Evolutionary conservation across 2,888 invertebrate species (phyloP).

Genomic region (Apotomis betuletana): DNA sequence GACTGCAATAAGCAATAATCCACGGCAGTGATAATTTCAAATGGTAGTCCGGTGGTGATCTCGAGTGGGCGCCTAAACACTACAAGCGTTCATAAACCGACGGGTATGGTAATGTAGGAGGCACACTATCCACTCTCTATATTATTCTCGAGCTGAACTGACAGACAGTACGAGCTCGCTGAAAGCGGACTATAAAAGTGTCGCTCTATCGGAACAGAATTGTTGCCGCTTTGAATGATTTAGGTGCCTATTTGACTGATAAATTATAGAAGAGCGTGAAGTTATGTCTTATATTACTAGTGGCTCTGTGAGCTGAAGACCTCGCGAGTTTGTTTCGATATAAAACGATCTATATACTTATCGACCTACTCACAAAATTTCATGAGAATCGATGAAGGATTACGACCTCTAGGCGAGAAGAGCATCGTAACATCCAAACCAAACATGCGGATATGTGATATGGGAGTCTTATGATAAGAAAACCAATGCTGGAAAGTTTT

Average conservation of each 20-base stretch:
- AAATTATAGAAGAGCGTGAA: slow-evolving; percentile 6
- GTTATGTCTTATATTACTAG: background rate
- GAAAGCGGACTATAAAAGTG: slow-evolving; percentile 55
- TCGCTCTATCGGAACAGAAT: slow-evolving; percentile 36
- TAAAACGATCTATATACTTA: too few relatives aligned
- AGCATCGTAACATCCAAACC: too few relatives aligned
- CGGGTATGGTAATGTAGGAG: slow-evolving; percentile 77
- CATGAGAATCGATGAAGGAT: too few relatives aligned
- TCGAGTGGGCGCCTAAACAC: slow-evolving; percentile 82
- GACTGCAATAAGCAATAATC: slow-evolving; percentile 73
- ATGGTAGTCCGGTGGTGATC: slow-evolving; percentile 63
- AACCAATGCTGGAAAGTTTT: too few relatives aligned
- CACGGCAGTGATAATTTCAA: slow-evolving; percentile 77
- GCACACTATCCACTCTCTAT: slow-evolving; percentile 64
- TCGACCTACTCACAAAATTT: too few relatives aligned
- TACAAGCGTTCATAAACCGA: slow-evolving; percentile 77
- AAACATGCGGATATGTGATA: too few relatives aligned
- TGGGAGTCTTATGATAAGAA: too few relatives aligned
- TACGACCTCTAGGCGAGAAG: too few relatives aligned
- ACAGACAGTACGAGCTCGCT: slow-evolving; percentile 62
- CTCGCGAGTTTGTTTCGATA: too few relatives aligned
- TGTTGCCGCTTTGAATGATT: slow-evolving; percentile 34
- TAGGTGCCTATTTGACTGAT: slow-evolving; percentile 19
- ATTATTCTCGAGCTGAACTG: slow-evolving; percentile 63
- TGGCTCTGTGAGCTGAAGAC: too few relatives aligned